Percentiles rank a stretch among this genome's conserved stretches.
phyloP scores from a whole-genome alignment of 1,140 invertebrate genomes.

The Heliconius himera region DNA sequence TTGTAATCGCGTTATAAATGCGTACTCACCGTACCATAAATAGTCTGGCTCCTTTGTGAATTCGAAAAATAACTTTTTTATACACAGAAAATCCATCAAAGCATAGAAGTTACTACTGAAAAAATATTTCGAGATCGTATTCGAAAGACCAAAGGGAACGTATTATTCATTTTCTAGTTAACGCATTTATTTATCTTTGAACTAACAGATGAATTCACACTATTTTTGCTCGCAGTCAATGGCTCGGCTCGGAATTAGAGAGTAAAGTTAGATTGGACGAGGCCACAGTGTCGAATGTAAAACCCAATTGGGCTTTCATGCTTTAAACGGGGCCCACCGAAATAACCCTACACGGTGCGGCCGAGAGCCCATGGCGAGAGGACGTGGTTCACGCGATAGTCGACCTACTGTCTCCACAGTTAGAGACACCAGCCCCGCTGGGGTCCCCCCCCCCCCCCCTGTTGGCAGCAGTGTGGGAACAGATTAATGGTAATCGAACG shows the following conservation, averaged over 20 bases:
- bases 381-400: constrained; percentile 24
- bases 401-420: constrained; percentile 29
- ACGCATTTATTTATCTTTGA: constrained; percentile 37
- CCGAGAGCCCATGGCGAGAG: constrained; percentile 37
- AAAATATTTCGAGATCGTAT: constrained; percentile 12
- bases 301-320: constrained; percentile 75
- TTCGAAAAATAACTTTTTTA: constrained; percentile 9
- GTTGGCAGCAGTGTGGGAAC: constrained; percentile 38
- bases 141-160: constrained; percentile 25
- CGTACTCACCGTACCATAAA: constrained; percentile 14
- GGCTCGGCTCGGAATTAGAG: constrained; percentile 55
- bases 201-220: constrained; percentile 44
- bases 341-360: constrained; percentile 58
- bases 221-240: constrained; percentile 52
- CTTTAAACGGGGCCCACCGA: constrained; percentile 65
- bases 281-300: constrained; percentile 66
- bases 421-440: constrained; percentile 12
- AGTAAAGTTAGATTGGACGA: constrained; percentile 71
- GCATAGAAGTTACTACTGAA: constrained; percentile 17
- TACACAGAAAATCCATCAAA: constrained; percentile 13
- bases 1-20: constrained; percentile 8
- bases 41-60: constrained; percentile 8
- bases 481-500: constrained; percentile 66
- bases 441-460: no score
- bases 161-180: constrained; percentile 24